Percentiles rank a stretch among this genome's conserved stretches.
These are phyloP conservation scores for Lacerta agilis DNA, from an alignment of 2,797 vertebrate genomes.

Conservation along the genomic window DNA sequence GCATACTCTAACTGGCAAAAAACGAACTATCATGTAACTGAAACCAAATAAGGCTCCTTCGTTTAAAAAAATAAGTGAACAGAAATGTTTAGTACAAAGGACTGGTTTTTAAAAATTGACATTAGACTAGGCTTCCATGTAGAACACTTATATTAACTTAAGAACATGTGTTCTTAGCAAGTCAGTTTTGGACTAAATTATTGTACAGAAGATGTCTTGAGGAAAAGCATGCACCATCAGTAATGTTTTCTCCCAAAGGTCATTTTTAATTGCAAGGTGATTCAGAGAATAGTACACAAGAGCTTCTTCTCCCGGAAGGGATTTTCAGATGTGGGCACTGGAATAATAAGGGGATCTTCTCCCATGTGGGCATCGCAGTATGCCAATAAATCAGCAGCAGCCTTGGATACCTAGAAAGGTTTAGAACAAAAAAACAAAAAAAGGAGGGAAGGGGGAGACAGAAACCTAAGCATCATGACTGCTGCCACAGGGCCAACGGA, in stretches of 20 bases:
- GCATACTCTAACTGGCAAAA: constrained; percentile 42
- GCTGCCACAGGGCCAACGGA: constrained; percentile 34
- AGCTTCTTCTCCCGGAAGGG: constrained; percentile 99
- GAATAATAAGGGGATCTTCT: constrained; percentile 96
- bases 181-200: constrained; percentile 35
- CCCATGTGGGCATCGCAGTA: constrained; percentile 96
- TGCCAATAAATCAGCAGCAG: constrained; percentile 95
- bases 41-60: constrained; percentile 41
- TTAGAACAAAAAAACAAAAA: not conserved
- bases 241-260: constrained; percentile 39
- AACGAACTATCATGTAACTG: constrained; percentile 42
- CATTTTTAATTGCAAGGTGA: constrained; percentile 55
- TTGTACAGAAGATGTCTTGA: constrained; percentile 35
- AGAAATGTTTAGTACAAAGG: constrained; percentile 30
- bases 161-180: constrained; percentile 58
- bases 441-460: constrained; percentile 6
- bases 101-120: constrained; percentile 40
- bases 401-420: constrained; percentile 91
- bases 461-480: not conserved
- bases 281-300: constrained; percentile 97
- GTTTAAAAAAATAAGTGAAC: constrained; percentile 41
- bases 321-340: constrained; percentile 97
- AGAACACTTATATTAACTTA: constrained; percentile 22
- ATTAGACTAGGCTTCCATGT: constrained; percentile 17
- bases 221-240: constrained; percentile 69